Conservation (phyloP, 2,113 vertebrate genomes). For the Pica pica region DNA sequence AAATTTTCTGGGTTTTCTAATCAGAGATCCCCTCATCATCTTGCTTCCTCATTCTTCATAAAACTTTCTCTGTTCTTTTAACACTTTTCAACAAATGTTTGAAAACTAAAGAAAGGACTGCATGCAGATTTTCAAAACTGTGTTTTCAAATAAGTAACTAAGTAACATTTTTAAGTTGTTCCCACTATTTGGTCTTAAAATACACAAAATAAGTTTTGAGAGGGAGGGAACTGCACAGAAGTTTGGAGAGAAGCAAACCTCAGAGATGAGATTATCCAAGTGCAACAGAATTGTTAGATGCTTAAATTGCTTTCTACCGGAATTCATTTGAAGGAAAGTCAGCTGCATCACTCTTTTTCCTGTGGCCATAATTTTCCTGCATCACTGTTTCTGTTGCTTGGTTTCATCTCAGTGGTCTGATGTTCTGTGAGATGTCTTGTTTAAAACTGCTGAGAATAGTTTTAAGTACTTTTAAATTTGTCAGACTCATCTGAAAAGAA, state of each 20-base stretch:
- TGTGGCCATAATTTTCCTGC: neutral
- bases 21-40: neutral
- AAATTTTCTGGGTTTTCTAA: neutral
- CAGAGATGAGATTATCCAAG: constrained; percentile 1
- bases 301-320: constrained; percentile 56
- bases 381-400: neutral
- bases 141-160: neutral
- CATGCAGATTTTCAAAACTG: neutral
- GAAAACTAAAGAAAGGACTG: neutral
- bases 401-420: neutral
- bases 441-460: neutral
- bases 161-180: neutral
- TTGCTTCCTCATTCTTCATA: neutral
- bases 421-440: neutral
- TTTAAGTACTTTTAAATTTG: neutral
- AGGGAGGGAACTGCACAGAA: neutral
- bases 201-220: neutral
- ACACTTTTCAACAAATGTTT: neutral
- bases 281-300: constrained; percentile 42
- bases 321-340: constrained; percentile 11
- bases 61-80: neutral
- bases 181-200: neutral
- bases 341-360: neutral
- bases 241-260: neutral
- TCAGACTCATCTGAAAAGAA: neutral